Evolutionary conservation across 35 echinoderm and acorn worm genomes (phyloP).

Genomic region (Hemicentrotus pulcherrimus): DNA sequence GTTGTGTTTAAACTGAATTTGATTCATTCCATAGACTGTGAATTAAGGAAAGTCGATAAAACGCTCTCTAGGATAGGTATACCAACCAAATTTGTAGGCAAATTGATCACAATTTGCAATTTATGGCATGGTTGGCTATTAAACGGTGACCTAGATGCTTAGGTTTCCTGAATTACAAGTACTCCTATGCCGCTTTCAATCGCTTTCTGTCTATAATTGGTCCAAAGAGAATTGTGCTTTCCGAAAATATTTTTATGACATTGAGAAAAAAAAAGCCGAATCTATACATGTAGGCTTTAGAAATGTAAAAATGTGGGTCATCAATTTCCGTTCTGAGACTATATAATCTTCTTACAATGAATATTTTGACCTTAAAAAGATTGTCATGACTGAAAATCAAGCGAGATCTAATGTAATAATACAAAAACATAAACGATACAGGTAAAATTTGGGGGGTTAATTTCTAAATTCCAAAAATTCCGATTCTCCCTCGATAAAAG

Average conservation of each 20-base stretch:
- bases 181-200: background rate
- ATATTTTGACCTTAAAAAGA: no score
- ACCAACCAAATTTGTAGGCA: background rate
- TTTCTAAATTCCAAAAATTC: no score
- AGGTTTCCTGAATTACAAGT: background rate
- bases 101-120: background rate
- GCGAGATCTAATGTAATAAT: no score
- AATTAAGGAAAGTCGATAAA: background rate
- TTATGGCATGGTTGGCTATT: background rate
- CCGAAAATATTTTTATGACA: background rate
- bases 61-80: background rate
- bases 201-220: background rate
- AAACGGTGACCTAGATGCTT: background rate
- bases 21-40: no score
- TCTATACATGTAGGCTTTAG: background rate
- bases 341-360: no score
- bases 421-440: no score
- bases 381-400: no score
- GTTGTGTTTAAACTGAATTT: no score
- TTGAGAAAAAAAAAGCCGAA: background rate
- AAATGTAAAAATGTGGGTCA: background rate
- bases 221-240: background rate
- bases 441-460: no score
- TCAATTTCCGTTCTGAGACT: background rate
- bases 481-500: no score